These are phyloP conservation scores for Mythimna albipuncta DNA, from an alignment of 2,888 invertebrate species.

Conservation along the genomic window DNA sequence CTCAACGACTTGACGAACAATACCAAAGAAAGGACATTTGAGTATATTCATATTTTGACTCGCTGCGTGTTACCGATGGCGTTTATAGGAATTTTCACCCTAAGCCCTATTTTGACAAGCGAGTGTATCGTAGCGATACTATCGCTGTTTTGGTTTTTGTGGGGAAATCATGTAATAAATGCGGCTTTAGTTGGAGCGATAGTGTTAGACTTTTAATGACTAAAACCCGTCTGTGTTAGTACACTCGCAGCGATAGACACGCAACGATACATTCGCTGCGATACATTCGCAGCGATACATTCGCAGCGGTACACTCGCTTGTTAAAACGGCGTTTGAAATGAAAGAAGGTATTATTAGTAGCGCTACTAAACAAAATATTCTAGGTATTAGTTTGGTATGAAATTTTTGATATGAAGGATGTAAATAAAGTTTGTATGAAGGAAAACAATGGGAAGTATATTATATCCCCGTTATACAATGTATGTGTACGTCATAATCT, in stretches of 20 bases:
- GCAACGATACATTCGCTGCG: no score
- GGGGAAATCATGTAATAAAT: no score
- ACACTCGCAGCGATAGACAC: no score
- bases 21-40: no score
- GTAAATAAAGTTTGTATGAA: slow-evolving; percentile 18
- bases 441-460: neutral
- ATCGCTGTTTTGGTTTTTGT: neutral
- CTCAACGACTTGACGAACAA: no score
- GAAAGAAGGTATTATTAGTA: slow-evolving; percentile 6
- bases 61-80: neutral
- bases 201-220: no score
- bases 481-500: neutral
- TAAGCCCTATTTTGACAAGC: neutral
- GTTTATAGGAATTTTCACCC: neutral
- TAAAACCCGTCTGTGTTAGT: no score
- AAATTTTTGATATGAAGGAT: slow-evolving; percentile 9
- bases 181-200: no score
- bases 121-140: neutral
- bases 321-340: neutral
- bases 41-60: neutral
- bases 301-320: neutral
- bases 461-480: neutral
- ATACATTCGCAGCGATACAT: neutral
- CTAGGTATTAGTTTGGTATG: slow-evolving; percentile 18
- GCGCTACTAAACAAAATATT: slow-evolving; percentile 1